Conservation (phyloP, 30 jellyfish, hydroid and myxozoan genomes). For the Hydractinia symbiolongicarpus region DNA sequence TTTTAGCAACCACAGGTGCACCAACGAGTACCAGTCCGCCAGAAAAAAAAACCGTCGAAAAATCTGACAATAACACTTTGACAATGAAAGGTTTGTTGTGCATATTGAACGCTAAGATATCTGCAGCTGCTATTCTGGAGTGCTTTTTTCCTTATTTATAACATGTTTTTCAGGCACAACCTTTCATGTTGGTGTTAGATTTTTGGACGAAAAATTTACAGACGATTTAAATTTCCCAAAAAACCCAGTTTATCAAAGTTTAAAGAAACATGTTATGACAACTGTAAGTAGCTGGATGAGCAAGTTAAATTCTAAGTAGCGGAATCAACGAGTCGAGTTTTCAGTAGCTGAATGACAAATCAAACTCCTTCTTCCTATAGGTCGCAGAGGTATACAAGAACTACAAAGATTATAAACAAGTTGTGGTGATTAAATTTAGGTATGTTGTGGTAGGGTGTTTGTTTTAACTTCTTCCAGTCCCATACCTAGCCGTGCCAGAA, state of each 20-base stretch:
- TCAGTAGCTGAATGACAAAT: background rate
- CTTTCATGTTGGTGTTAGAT: constrained; percentile 74
- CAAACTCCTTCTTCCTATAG: constrained; percentile 20
- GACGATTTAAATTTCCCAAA: constrained; percentile 60
- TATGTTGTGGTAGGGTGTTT: constrained; percentile 3
- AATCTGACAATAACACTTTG: constrained; percentile 61
- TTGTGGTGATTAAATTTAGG: constrained; percentile 69
- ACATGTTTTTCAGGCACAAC: background rate
- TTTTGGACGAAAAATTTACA: constrained; percentile 47
- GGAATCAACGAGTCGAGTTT: background rate
- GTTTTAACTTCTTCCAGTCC: background rate
- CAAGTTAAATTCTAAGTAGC: background rate
- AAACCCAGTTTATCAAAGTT: constrained; percentile 56
- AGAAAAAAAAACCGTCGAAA: constrained; percentile 61
- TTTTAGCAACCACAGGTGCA: constrained; percentile 19
- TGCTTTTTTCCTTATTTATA: background rate
- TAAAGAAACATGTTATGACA: constrained; percentile 24
- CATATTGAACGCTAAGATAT: background rate
- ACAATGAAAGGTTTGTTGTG: constrained; percentile 66
- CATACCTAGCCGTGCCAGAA: too few relatives aligned
- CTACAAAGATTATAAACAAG: constrained; percentile 55
- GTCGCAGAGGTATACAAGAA: constrained; percentile 48
- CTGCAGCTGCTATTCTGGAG: background rate
- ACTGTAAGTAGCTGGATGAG: constrained; percentile 1
- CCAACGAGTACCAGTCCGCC: constrained; percentile 51